Base-by-base conservation (phyloP, 2,797 vertebrate species). In the Coilia nasus region DNA sequence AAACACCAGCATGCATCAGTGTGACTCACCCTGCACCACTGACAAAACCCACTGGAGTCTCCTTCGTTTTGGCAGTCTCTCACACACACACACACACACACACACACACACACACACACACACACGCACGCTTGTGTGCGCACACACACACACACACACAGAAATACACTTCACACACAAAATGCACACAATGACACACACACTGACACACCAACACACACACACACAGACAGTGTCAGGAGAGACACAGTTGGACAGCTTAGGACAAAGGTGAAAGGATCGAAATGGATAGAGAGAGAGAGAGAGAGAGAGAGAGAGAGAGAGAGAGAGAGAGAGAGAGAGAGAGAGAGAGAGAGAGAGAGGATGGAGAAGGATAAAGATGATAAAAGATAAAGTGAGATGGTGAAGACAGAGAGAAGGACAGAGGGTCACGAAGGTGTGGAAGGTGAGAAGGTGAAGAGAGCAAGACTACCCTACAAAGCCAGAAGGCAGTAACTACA, bases 11-110 rank as follows among this genome's bases (percentile, higher is more conserved):
- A 78, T 75, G 84, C 80, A 81, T 62, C 60, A 82, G 78, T 57
- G 82, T 81, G 57, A 47, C 84, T 84, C 62, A 67, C 64, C 67
- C 50, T 84, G 82, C 21, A 82, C 90, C 91, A 91, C 86, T 90
- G 88, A 86, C 91, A 90, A 90, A 89, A 84, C 85, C 86, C 85
- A 86, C 86, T 87, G 90, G 81, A 87, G 87, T 23, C 15, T 50
- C 81, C 82, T 54, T 0, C 81, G 83, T 83, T 87, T 84, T 67
- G 80, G 78, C 83, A 23, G 67, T 67, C 81, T 10, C 14, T 9
- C 2, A 14, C 50, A 54, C 50, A 54, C 7, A 54, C 50, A 14
- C 50, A 3, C 14, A 14, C 50, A 3, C 50, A 14, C 50, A 54
- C 50, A 14, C 50, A 54, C 14, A 14, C 50, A 54, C 50, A 14